Base-by-base conservation (phyloP, 2,113 vertebrate species). In the Xiphias gladius region DNA sequence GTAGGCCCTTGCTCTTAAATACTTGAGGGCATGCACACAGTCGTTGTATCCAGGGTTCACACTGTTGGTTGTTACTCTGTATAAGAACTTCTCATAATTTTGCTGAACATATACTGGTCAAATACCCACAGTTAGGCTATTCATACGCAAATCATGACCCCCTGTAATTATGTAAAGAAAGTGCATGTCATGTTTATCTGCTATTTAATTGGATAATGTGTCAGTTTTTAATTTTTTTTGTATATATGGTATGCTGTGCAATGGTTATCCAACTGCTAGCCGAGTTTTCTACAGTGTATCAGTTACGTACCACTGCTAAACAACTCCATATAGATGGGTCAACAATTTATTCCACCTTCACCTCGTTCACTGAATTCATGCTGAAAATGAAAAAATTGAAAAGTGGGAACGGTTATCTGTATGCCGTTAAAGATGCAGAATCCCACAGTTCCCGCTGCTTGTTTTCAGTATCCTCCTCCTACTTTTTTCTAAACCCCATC, bases 391-490 rank as follows among this genome's bases (percentile, higher is more conserved):
- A 35, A 35, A 35, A 39, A 39, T 4, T 43, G 35, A 76, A 61
- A 79, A 65, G 66, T 74, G 50, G 62, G 72, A 83, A 50, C 10
- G 3, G 26, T 73, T 74, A 30, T 68, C 50, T 82, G 48, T 61
- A 30, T 76, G 37, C 46, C 46, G 37, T 59, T 58, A 37, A 43
- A 84, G 65, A 62, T 7, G 28, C 55, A 48, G 35, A 85, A 69
- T 88, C 83, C 61, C 50, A 26, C 28, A 73, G 64, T 85, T 83
- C 72, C 69, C 24, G 37, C 79, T 80, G 82, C 70, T 90, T 91
- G 88, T 93, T 90, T 91, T 89, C 78, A 88, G 83, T 85, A 77
- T 85, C 76, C 85, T 78, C 84, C 82, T 83, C 77, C 81, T 85
- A 55, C 78, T 73, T 79, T 72, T 82, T 72, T 46, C 67, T 73